Evolutionary conservation across 2,888 invertebrate species (phyloP).

Genomic region (Thalpophila matura): DNA sequence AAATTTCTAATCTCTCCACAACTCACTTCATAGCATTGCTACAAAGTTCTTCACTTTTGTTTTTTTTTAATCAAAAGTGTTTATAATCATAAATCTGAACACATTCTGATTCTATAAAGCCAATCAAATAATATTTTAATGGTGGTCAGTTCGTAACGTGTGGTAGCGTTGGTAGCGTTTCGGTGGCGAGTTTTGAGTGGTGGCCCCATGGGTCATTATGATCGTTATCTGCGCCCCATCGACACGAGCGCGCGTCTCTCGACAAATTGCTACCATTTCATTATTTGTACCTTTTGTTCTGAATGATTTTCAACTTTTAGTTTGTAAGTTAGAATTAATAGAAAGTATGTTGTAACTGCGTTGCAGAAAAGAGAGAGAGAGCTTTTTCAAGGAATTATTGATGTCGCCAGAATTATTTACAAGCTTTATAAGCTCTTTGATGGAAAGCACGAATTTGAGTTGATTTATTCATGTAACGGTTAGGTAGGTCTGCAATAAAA

Average conservation of each 20-base stretch:
- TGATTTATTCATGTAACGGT: no score
- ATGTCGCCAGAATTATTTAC: no score
- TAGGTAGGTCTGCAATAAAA: slow-evolving; percentile 6
- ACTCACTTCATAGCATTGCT: no score
- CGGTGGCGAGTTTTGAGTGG: slow-evolving; percentile 73
- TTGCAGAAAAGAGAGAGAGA: no score
- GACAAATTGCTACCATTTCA: slow-evolving; percentile 59
- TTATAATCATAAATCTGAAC: no score
- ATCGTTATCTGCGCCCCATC: slow-evolving; percentile 79
- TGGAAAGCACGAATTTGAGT: no score
- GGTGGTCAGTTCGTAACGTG: not conserved
- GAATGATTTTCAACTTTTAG: slow-evolving; percentile 38
- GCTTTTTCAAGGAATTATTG: no score
- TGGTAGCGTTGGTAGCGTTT: slow-evolving; percentile 48
- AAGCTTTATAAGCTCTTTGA: no score
- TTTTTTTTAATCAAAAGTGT: no score
- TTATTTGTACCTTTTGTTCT: slow-evolving; percentile 60
- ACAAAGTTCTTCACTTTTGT: no score
- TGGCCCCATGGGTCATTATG: slow-evolving; percentile 77
- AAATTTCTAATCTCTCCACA: no score
- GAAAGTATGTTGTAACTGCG: slow-evolving; percentile 14
- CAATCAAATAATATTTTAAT: slow-evolving; percentile 24
- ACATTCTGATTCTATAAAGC: not conserved
- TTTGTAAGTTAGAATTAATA: slow-evolving; percentile 9
- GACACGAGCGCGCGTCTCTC: slow-evolving; percentile 71